A percentile compares a stretch with the other conserved stretches of the same genome.
Conservation (phyloP, 2,113 vertebrate species). For the Fulica atra region DNA sequence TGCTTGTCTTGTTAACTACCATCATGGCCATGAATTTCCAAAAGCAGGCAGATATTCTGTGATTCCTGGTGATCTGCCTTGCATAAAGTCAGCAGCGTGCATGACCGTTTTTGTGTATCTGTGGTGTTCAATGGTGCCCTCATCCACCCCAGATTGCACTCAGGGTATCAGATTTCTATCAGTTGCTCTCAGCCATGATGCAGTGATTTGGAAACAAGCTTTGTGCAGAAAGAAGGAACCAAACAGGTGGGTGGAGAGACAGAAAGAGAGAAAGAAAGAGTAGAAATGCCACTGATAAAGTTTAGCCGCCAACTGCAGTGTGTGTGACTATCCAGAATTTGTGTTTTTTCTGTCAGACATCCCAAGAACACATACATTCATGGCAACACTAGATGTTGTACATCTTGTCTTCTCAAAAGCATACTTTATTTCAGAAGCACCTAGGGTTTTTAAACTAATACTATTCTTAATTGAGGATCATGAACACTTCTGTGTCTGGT, state of each 20-base stretch:
- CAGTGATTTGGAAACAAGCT: neutral
- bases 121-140: neutral
- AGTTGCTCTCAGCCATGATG: neutral
- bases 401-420: neutral
- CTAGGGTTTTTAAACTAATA: accelerated
- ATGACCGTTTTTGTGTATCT: neutral
- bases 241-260: neutral
- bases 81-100: neutral
- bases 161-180: neutral
- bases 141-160: neutral
- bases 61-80: neutral
- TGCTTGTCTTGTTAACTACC: neutral
- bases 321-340: neutral
- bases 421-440: neutral
- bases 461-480: neutral
- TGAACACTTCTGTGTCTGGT: neutral
- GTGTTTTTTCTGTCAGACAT: neutral
- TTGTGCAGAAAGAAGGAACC: neutral
- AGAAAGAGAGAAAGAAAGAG: neutral
- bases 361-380: neutral
- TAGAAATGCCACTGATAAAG: neutral
- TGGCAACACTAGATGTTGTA: neutral
- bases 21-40: neutral
- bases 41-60: neutral
- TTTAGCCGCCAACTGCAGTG: neutral